Percentiles rank a stretch among this genome's conserved stretches.
phyloP scores from a whole-genome alignment of 2,797 vertebrate species.

The Chaetophractus vellerosus region DNA sequence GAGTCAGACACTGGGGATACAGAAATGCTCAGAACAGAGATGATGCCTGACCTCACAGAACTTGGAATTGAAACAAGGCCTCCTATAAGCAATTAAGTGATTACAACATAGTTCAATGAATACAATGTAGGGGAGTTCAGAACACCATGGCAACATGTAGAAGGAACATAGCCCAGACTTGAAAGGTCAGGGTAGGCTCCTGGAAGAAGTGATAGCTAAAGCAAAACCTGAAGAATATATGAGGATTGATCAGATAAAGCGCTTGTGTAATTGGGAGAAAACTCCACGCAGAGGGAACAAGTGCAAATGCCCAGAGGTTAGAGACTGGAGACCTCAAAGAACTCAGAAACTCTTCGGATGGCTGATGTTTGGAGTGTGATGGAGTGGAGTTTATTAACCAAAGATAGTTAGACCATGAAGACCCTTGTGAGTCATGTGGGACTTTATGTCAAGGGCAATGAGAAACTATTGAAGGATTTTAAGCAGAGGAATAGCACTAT shows the following conservation, averaged over 20 bases:
- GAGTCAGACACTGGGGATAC: not conserved
- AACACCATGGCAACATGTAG: not conserved
- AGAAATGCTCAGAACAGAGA: not conserved
- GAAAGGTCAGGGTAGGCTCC: not conserved
- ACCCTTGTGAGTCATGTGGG: not conserved
- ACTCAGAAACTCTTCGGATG: not conserved
- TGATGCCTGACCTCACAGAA: not conserved
- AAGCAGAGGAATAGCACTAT: not conserved
- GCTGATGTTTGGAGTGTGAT: not conserved
- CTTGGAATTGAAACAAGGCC: not conserved
- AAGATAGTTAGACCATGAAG: not conserved
- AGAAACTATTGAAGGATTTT: not conserved
- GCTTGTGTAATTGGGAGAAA: not conserved
- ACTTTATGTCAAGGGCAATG: not conserved
- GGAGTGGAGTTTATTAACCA: not conserved
- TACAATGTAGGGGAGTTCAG: not conserved
- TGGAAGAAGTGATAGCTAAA: not conserved
- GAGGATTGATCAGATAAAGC: not conserved
- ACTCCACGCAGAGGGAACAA: not conserved
- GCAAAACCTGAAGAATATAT: not conserved
- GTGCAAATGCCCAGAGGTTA: not conserved
- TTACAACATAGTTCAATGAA: not conserved
- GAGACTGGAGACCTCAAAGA: not conserved
- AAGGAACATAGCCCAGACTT: not conserved
- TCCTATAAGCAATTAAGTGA: not conserved